Conservation (phyloP, 1,140 invertebrate genomes). For the Psilanteris sp. region DNA sequence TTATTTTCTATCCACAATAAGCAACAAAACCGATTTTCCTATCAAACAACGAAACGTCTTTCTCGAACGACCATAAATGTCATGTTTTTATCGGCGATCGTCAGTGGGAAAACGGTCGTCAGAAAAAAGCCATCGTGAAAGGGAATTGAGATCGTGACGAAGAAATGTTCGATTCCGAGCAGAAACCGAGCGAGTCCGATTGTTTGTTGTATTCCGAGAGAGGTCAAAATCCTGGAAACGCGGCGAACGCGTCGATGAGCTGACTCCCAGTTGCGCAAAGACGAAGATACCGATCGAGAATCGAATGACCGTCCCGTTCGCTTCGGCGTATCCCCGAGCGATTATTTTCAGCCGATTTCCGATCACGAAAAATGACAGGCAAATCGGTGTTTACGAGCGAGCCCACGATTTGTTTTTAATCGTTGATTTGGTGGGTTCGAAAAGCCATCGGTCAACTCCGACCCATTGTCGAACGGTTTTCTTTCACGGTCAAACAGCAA, state of each 20-base stretch:
- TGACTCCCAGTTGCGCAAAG: slow-evolving; percentile 22
- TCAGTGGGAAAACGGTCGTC: slow-evolving; percentile 7
- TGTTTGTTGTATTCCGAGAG: slow-evolving; percentile 19
- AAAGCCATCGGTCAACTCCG: too few relatives aligned
- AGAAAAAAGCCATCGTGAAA: slow-evolving; percentile 19
- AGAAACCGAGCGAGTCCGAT: slow-evolving; percentile 16
- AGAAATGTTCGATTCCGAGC: slow-evolving; percentile 22
- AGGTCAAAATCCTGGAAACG: slow-evolving; percentile 44
- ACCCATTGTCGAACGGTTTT: slow-evolving; percentile 1
- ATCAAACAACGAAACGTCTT: slow-evolving; percentile 8
- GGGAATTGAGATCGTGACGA: slow-evolving; percentile 28
- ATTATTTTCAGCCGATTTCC: slow-evolving; percentile 12
- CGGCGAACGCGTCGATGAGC: neutral
- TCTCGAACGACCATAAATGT: slow-evolving; percentile 2
- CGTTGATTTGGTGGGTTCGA: slow-evolving; percentile 3
- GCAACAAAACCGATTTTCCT: too few relatives aligned
- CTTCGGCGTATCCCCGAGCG: neutral
- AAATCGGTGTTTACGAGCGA: slow-evolving; percentile 5
- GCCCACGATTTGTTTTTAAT: slow-evolving; percentile 13
- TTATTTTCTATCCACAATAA: too few relatives aligned
- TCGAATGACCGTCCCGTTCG: too few relatives aligned
- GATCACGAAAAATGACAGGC: slow-evolving; percentile 3
- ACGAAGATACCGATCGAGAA: slow-evolving; percentile 1
- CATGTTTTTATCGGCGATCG: slow-evolving; percentile 8
- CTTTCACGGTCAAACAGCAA: neutral